These are phyloP conservation scores for Papilio glaucus DNA, from an alignment of 1,140 invertebrate genomes.

Conservation along the genomic window DNA sequence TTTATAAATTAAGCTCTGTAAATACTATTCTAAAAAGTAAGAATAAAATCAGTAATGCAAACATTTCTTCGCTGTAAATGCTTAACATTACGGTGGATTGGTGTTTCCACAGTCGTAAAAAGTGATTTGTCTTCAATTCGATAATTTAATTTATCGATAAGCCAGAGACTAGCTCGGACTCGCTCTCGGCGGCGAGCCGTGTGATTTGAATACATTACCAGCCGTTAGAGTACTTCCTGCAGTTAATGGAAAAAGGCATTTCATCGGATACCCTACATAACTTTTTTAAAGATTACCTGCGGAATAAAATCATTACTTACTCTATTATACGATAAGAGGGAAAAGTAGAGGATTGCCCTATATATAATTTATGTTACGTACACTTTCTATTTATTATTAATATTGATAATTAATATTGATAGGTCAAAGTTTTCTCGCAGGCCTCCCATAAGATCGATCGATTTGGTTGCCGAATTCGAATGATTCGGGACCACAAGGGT, in stretches of 20 bases:
- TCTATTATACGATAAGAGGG: neutral
- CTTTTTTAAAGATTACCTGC: conserved; percentile 9
- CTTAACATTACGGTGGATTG: neutral
- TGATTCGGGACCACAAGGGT: no score
- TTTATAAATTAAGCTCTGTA: no score
- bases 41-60: neutral
- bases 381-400: no score
- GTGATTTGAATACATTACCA: conserved; percentile 21
- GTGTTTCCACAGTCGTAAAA: neutral
- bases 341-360: no score
- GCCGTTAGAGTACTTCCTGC: neutral
- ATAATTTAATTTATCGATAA: conserved; percentile 15
- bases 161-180: neutral
- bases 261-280: conserved; percentile 5
- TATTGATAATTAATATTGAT: no score
- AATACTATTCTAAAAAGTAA: no score
- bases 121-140: neutral
- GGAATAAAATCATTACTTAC: neutral
- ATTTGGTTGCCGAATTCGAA: no score
- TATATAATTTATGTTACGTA: no score
- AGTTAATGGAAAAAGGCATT: conserved; percentile 25
- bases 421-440: no score
- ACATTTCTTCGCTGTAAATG: neutral
- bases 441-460: no score
- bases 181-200: conserved; percentile 12